These are phyloP conservation scores for Ophioninae sp. DNA, from an alignment of 2,888 invertebrate species.

Conservation along the genomic window DNA sequence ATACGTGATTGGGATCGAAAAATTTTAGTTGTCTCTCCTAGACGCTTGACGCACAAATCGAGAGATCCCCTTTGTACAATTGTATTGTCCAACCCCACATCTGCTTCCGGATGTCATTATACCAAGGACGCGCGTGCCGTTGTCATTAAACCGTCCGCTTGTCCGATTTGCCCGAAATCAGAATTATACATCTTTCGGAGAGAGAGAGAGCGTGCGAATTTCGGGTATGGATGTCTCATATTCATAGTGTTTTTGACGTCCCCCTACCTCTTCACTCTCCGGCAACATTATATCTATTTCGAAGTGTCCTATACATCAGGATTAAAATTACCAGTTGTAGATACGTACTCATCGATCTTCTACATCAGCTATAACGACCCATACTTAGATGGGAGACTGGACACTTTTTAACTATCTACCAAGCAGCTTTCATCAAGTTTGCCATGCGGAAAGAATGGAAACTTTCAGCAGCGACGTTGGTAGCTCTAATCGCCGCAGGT, in stretches of 20 bases:
- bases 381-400: background rate
- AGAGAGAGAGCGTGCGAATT: background rate
- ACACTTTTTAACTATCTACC: background rate
- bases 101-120: constrained; percentile 39
- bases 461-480: background rate
- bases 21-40: background rate
- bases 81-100: background rate
- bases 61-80: constrained; percentile 24
- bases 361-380: background rate
- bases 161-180: constrained; percentile 30
- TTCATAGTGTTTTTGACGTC: constrained; percentile 28
- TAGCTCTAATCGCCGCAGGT: background rate
- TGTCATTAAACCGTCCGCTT: constrained; percentile 57
- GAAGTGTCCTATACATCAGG: background rate
- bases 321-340: background rate
- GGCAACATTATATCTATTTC: background rate
- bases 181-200: background rate
- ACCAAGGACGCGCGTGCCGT: constrained; percentile 41
- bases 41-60: constrained; percentile 11
- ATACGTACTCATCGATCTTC: no score
- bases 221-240: background rate
- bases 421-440: background rate
- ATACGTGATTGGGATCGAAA: no score
- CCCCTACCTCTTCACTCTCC: background rate
- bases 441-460: background rate